Conservation (phyloP, 2,113 vertebrate species). For the Hirundichthys speculiger region DNA sequence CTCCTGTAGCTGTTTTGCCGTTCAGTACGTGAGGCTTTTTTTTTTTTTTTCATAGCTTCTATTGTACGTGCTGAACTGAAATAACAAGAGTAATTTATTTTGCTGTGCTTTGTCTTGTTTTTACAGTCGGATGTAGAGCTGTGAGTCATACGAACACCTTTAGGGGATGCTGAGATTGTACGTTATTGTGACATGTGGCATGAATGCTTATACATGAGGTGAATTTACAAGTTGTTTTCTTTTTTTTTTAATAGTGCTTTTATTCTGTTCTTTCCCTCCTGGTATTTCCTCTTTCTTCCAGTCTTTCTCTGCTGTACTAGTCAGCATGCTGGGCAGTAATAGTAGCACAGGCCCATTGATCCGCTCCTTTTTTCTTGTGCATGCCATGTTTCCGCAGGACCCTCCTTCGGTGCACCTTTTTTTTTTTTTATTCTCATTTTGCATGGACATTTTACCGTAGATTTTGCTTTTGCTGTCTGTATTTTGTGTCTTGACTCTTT, state of each 20-base stretch:
- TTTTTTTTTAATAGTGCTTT: slow-evolving; percentile 25
- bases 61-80: too few relatives aligned
- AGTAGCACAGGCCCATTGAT: slow-evolving; percentile 30
- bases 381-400: slow-evolving; percentile 4
- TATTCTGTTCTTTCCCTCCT: not conserved
- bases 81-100: too few relatives aligned
- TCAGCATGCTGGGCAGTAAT: slow-evolving; percentile 30
- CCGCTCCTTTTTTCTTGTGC: slow-evolving; percentile 18
- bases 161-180: slow-evolving; percentile 8
- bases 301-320: slow-evolving; percentile 26
- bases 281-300: slow-evolving; percentile 14
- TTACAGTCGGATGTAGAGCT: slow-evolving; percentile 39
- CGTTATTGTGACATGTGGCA: slow-evolving; percentile 11
- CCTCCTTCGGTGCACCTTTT: not conserved
- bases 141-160: slow-evolving; percentile 18
- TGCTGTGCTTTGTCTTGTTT: slow-evolving; percentile 7
- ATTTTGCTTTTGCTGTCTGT: not conserved
- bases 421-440: slow-evolving; percentile 6
- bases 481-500: slow-evolving; percentile 9
- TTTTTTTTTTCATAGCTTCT: slow-evolving; percentile 15
- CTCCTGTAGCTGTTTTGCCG: slow-evolving; percentile 40
- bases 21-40: slow-evolving; percentile 1
- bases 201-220: slow-evolving; percentile 19
- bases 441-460: too few relatives aligned
- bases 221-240: not conserved